A percentile compares a stretch with the other conserved stretches of the same genome.
Conservation (phyloP, 2,113 vertebrate genomes). For the Cyanoderma ruficeps region DNA sequence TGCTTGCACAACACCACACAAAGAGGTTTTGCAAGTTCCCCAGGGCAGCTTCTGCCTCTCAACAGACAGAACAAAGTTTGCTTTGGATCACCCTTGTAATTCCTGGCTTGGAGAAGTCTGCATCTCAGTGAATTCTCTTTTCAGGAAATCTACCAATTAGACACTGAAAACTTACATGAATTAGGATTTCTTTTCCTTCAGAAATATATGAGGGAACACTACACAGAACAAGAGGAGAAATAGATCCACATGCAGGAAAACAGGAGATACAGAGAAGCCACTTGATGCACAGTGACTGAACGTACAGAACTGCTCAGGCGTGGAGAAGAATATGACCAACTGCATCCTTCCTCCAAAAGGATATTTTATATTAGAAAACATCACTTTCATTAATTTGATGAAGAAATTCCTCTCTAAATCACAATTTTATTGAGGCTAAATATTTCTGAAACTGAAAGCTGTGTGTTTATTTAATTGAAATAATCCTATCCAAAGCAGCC, state of each 20-base stretch:
- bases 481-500: neutral
- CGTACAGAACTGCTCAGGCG: neutral
- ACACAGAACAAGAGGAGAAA: neutral
- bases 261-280: neutral
- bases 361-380: neutral
- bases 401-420: neutral
- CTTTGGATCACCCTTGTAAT: neutral
- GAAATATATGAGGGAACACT: neutral
- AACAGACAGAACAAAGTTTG: neutral
- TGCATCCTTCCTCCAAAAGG: neutral
- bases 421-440: neutral
- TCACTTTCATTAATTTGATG: neutral
- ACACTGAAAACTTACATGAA: neutral
- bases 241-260: neutral
- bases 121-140: neutral
- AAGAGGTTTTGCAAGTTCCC: neutral
- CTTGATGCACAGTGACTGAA: fast-evolving
- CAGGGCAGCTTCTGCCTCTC: neutral
- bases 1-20: neutral
- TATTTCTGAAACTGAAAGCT: neutral
- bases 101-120: neutral
- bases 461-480: neutral
- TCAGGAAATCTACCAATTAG: neutral
- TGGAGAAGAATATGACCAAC: neutral
- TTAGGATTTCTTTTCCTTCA: neutral